Conservation (phyloP, 23 tunicate species). For the Trididemnum nubilum region DNA sequence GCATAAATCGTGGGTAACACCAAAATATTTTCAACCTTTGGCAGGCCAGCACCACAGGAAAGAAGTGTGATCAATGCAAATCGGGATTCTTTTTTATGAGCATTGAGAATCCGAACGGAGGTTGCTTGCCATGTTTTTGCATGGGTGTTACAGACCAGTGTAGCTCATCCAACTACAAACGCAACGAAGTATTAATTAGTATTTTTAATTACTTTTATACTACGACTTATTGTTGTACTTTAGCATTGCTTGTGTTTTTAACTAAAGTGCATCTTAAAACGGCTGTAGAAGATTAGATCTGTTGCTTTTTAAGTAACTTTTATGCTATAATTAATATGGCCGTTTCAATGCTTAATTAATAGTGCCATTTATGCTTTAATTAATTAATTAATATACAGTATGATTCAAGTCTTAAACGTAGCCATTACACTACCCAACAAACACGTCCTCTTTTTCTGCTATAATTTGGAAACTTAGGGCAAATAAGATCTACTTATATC, state of each 20-base stretch:
- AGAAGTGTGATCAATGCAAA: conserved; percentile 73
- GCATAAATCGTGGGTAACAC: not conserved
- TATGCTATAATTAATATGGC: no score
- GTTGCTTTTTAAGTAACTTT: no score
- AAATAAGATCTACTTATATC: no score
- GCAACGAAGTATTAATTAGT: conserved; percentile 43
- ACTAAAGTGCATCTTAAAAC: no score
- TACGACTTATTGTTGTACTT: not conserved
- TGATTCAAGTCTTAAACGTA: no score
- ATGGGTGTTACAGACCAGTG: conserved; percentile 95
- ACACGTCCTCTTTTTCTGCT: no score
- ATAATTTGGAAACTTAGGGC: no score
- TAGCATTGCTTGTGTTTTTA: not conserved
- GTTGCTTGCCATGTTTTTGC: conserved; percentile 98
- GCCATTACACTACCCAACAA: no score
- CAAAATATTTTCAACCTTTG: not conserved
- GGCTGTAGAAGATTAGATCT: no score
- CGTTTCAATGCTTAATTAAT: no score
- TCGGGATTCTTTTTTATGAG: conserved; percentile 63
- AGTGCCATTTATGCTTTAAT: no score
- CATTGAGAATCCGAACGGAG: conserved; percentile 68
- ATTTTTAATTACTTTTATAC: not conserved
- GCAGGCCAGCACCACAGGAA: conserved; percentile 65
- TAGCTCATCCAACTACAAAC: conserved; percentile 44
- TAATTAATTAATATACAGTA: no score